A percentile compares a stretch with the other conserved stretches of the same genome.
Evolutionary conservation across 2,797 vertebrate genomes (phyloP).

Genomic region (Eulemur albifrons): DNA sequence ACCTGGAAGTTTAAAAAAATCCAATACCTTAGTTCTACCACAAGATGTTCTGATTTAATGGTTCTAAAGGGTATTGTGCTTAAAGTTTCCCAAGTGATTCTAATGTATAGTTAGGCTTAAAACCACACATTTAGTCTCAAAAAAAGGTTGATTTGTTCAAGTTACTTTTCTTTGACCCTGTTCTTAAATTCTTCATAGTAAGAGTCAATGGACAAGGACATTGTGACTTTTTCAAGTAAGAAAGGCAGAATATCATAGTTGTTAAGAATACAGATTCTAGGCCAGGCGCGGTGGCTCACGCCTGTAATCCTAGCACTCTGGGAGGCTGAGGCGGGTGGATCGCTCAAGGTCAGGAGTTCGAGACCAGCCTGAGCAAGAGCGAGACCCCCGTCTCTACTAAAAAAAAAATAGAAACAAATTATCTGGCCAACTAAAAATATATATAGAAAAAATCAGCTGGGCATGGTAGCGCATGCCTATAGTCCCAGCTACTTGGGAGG

Average conservation of each 20-base stretch:
- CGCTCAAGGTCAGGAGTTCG: no score
- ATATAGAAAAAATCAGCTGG: no score
- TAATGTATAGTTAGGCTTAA: not conserved
- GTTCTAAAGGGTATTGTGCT: not conserved
- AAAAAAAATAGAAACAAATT: no score
- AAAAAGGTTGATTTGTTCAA: not conserved
- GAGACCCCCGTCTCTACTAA: no score
- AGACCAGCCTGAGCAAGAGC: no score
- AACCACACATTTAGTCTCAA: not conserved
- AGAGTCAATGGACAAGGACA: not conserved
- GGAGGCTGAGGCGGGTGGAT: no score
- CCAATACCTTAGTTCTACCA: not conserved
- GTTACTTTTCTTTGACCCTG: not conserved
- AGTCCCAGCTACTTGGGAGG: no score
- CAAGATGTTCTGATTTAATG: not conserved
- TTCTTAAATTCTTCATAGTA: constrained; percentile 35
- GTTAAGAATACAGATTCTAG: not conserved
- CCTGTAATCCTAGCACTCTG: no score
- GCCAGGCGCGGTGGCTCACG: no score
- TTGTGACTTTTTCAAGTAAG: not conserved
- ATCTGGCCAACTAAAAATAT: no score
- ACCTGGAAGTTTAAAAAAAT: not conserved
- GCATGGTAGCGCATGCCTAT: no score
- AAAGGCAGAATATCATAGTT: not conserved
- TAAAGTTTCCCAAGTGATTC: not conserved